Base-by-base conservation (phyloP, 2,797 vertebrate species). In the Rhinatrema bivittatum region DNA sequence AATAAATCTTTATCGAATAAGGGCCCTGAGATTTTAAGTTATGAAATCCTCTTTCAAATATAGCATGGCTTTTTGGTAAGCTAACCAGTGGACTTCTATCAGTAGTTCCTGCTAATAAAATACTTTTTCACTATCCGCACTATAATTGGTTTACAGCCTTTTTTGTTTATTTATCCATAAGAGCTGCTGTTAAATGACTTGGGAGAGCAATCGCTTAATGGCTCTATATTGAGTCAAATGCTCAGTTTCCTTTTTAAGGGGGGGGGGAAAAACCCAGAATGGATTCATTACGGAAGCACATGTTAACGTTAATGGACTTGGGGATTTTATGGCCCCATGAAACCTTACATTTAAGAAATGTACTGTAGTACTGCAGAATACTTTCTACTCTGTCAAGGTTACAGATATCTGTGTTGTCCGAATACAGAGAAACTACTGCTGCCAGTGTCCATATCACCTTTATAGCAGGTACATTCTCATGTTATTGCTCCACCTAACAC, bases 61-160 rank as follows among this genome's bases (percentile, higher is more conserved):
- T 14, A 19, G 36, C 14, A 15, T 42, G 22, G 14, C 16, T n/a
- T 19, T 47, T 9, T 10, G 20, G 19, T 10, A 21, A 25, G 18
- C 20, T 33, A 36, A 56, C 65, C 67, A 62, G 60, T 30, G 23
- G 46, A 42, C 54, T 49, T n/a, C 55, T 61, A 46, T 60, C 69
- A 59, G 64, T 78, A 62, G 62, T 74, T 74, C 68, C 38, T 19
- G 27, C 78, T 94, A 92, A 93, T 90, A 89, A 87, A 90, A 85
- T 88, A 79, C 70, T 72, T 85, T 84, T 71, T 78, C 84, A 77
- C 86, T 86, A 88, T 89, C 86, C 77, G 78, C 56, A 57, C 51
- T 57, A 25, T 97, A 94, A 97, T 95, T 94, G 86, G 82, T 90
- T 93, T 89, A 90, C 82, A 79, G 76, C 83, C 77, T 65, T 78